These are phyloP conservation scores for Penaeus chinensis DNA, from an alignment of 1,140 invertebrate genomes.

Conservation along the genomic window DNA sequence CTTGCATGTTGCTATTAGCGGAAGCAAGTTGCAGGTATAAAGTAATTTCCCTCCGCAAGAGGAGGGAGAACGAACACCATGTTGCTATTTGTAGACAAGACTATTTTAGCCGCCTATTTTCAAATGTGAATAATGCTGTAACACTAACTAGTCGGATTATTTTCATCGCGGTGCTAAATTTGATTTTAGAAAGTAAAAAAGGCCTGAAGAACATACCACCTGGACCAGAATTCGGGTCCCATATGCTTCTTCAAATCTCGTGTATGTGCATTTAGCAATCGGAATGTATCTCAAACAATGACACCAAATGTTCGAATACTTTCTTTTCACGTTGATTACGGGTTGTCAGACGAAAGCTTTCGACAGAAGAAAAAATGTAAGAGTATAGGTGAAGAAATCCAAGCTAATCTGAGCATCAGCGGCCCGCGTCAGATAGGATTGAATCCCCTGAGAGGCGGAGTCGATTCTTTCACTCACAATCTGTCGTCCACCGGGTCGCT, in stretches of 20 bases:
- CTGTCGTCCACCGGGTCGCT: conserved; percentile 34
- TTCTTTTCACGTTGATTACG: conserved; percentile 56
- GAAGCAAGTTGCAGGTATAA: background rate
- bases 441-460: conserved; percentile 57
- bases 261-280: conserved; percentile 25
- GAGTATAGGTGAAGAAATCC: conserved; percentile 60
- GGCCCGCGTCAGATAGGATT: conserved; percentile 58
- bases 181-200: no score
- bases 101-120: no score
- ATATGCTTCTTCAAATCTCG: background rate
- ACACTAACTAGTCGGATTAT: no score
- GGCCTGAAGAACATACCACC: no score
- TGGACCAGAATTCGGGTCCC: no score
- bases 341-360: conserved; percentile 56
- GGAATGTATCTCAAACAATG: conserved; percentile 29
- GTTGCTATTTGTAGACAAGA: no score
- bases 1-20: conserved; percentile 34
- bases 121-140: no score
- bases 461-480: conserved; percentile 61
- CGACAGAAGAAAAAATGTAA: conserved; percentile 48
- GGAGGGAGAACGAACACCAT: background rate
- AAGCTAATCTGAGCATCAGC: conserved; percentile 60
- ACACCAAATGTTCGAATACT: conserved; percentile 54
- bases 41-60: conserved; percentile 10
- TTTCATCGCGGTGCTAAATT: no score